Evolutionary conservation across 1,140 invertebrate species (phyloP).

Genomic region (Drosophila pseudoobscura): DNA sequence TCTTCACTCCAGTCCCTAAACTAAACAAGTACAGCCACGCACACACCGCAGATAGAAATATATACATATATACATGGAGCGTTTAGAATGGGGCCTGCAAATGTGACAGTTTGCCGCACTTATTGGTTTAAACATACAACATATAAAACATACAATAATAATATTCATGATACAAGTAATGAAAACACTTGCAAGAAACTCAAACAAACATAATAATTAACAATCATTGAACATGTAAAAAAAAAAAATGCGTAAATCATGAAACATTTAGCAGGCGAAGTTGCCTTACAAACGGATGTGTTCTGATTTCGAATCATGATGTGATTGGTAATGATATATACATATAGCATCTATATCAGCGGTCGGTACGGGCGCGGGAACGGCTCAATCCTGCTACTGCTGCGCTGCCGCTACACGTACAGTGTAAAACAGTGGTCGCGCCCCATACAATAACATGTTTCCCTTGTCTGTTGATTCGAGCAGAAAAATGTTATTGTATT

Average conservation of each 20-base stretch:
- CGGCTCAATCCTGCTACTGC: no score
- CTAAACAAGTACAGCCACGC: not conserved
- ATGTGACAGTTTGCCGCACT: slow-evolving; percentile 25
- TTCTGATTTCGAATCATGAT: slow-evolving; percentile 42
- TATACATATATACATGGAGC: not conserved
- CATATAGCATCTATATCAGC: slow-evolving; percentile 21
- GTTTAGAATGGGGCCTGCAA: slow-evolving; percentile 34
- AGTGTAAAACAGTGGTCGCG: no score
- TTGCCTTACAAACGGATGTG: slow-evolving; percentile 22
- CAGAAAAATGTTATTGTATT: no score
- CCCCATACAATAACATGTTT: no score
- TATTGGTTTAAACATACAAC: slow-evolving; percentile 22
- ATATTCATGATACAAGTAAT: slow-evolving; percentile 10
- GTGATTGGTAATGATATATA: slow-evolving; percentile 9
- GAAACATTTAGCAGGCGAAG: slow-evolving; percentile 67
- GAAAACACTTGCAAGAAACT: slow-evolving; percentile 49
- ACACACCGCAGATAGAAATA: not conserved
- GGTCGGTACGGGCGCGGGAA: no score
- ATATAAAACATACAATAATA: slow-evolving; percentile 12
- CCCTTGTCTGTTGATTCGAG: no score
- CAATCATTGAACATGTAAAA: slow-evolving; percentile 32
- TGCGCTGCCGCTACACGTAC: no score
- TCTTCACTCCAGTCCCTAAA: not conserved
- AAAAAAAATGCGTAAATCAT: slow-evolving; percentile 45
- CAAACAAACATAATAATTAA: slow-evolving; percentile 33